Base-by-base conservation (phyloP, 1,140 invertebrate genomes). In the Scaptomyza pallida region DNA sequence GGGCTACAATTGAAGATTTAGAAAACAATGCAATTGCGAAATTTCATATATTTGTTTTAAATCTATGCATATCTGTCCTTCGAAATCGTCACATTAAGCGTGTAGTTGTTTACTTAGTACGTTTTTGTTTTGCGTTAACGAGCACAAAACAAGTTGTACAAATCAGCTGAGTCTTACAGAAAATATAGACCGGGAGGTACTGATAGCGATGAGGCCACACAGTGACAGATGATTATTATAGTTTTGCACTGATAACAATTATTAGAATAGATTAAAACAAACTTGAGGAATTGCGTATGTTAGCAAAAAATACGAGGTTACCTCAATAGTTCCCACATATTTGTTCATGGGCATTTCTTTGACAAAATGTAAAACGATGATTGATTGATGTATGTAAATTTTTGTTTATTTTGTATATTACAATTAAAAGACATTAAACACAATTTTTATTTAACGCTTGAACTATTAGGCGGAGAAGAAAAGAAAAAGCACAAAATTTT, bases 401-500 rank as follows among this genome's bases (percentile, higher is more conserved):
- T 55, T 57, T 57, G 16, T 70, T 64, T 23, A 50, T 62, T 59
- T 21, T 21, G 12, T 23, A 23, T 41, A 43, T 50, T 59, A 48
- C 10, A 43, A 43, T 44, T 50, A 17, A n/a, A 23, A 44, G 19
- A 64, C 26, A 56, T 56, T 37, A 26, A 40, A 47, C 43, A 51
- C 45, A 19, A 17, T 52, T 19, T 21, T 68, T 2, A 9, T 26
- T 35, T 45, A n/a, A 17, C 4, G 13, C 30, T 33, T 68, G 13
- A 45, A 61, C 30, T 68, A 63, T n/a, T 17, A 23, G 13, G 35
- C 41, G 33, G 30, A 55, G 16, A 40, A 40, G 21, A 63, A 55
- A 65, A 54, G 9, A 69, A 62, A 37, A 21, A 55, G 15, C 37
- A 23, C 45, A 33, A 19, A 23, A 54, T n/a, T 12, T 44, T 35